phyloP scores from a whole-genome alignment of 2,888 invertebrate genomes.

The Cantharis rufa region DNA sequence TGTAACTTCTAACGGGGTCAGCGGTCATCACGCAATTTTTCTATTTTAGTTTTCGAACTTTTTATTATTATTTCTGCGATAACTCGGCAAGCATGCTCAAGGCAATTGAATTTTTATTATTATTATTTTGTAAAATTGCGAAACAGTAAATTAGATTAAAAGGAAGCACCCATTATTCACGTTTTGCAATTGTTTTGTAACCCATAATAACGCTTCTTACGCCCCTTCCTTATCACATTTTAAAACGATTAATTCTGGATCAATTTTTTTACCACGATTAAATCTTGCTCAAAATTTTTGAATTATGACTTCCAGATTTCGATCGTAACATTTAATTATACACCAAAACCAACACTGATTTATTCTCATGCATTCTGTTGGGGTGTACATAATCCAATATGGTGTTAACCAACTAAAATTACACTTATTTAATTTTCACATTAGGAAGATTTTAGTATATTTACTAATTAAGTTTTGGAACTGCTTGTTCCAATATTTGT shows the following conservation, averaged over 20 bases:
- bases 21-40: conserved; percentile 4
- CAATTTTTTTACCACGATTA: not conserved
- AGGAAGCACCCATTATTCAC: not conserved
- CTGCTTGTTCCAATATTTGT: not conserved
- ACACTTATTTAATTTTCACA: not conserved
- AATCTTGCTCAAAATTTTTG: not conserved
- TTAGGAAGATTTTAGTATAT: not conserved
- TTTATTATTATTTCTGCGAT: not conserved
- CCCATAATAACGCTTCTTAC: not conserved
- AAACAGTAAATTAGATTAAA: not conserved
- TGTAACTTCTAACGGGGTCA: conserved; percentile 7
- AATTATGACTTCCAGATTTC: not conserved
- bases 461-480: not conserved
- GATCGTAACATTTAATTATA: not conserved
- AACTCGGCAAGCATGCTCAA: not conserved
- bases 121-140: not conserved
- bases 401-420: not conserved
- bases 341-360: not conserved
- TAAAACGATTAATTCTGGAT: not conserved
- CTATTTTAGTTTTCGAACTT: not conserved
- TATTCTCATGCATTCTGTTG: not conserved
- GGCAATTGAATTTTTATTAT: not conserved
- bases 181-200: not conserved
- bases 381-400: not conserved
- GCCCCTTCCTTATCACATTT: not conserved